A percentile compares a stretch with the other conserved stretches of the same genome.
Evolutionary conservation across 1,140 invertebrate genomes (phyloP).

Genomic region (Epicauta chinensis): DNA sequence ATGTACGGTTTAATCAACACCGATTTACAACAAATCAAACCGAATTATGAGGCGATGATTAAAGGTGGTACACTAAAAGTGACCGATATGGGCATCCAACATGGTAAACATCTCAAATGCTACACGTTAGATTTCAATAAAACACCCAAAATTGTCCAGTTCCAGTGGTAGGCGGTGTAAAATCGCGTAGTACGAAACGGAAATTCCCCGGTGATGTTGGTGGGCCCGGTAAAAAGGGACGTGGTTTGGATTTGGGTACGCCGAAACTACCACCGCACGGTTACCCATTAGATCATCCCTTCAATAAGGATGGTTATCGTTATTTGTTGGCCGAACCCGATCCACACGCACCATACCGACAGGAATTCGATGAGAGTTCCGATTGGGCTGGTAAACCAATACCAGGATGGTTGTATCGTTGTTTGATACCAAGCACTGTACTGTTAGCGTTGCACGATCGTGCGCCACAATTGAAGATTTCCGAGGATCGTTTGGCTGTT

Average conservation of each 20-base stretch:
- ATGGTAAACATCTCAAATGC: too few species aligned
- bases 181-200: conserved; percentile 69
- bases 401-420: conserved; percentile 94
- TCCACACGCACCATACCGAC: conserved; percentile 90
- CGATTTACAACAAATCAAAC: conserved; percentile 74
- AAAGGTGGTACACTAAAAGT: conserved; percentile 74
- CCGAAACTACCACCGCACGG: conserved; percentile 86
- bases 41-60: conserved; percentile 83
- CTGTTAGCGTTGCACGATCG: conserved; percentile 91
- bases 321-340: conserved; percentile 97
- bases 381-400: conserved; percentile 97
- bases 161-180: conserved; percentile 47
- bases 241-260: conserved; percentile 57
- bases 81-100: conserved; percentile 77
- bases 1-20: conserved; percentile 69
- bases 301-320: conserved; percentile 96
- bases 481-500: conserved; percentile 86
- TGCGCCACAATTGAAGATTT: conserved; percentile 87
- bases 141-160: too few species aligned
- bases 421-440: conserved; percentile 79
- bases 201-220: conserved; percentile 62
- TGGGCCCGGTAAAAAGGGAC: conserved; percentile 62
- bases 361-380: conserved; percentile 95
- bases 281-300: conserved; percentile 95
- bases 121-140: too few species aligned